These are phyloP conservation scores for Pitangus sulphuratus DNA, from an alignment of 2,797 vertebrate species.

Conservation along the genomic window DNA sequence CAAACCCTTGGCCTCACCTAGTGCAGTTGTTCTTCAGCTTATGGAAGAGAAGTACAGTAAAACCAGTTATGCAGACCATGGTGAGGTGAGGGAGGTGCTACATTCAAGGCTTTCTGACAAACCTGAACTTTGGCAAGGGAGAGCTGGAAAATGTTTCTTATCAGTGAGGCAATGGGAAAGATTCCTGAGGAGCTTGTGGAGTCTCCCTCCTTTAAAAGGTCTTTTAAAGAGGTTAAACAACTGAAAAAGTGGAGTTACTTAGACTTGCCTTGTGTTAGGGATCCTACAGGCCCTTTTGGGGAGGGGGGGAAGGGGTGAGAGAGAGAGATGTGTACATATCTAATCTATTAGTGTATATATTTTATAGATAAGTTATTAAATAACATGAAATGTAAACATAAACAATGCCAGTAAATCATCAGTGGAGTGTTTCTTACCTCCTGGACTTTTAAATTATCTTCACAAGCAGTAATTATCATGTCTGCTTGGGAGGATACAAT, in stretches of 20 bases:
- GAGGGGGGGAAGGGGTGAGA: not conserved
- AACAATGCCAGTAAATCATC: not conserved
- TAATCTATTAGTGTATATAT: not conserved
- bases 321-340: accelerated
- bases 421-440: not conserved
- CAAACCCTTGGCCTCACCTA: not conserved
- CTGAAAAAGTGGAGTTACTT: not conserved
- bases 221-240: not conserved
- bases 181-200: not conserved
- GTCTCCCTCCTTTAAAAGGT: not conserved
- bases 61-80: not conserved
- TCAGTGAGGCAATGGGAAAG: not conserved
- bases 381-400: not conserved
- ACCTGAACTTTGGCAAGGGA: not conserved
- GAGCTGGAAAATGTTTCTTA: not conserved
- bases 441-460: not conserved
- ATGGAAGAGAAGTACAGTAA: not conserved
- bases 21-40: not conserved
- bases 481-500: not conserved
- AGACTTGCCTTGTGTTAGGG: not conserved
- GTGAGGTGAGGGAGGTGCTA: not conserved
- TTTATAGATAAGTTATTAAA: not conserved
- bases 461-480: not conserved
- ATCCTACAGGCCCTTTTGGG: not conserved
- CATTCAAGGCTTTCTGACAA: not conserved